Evolutionary conservation across 2,888 invertebrate species (phyloP), one percentile per base, ranked within the genome.

Genomic region (Bombylius discolor): DNA sequence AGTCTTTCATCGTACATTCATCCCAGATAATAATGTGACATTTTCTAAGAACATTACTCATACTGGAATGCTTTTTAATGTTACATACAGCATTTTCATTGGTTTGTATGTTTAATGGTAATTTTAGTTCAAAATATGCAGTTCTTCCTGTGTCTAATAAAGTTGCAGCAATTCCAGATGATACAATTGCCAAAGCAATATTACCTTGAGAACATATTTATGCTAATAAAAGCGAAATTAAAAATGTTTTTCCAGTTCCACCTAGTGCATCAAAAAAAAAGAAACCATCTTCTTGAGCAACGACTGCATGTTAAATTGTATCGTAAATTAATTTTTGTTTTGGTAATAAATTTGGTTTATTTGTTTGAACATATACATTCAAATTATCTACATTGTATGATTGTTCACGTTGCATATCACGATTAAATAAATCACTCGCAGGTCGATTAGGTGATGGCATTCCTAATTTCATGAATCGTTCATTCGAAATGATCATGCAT

Each of bases 101-200:
- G 1, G 1, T 32, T 54, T 65, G 62, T 58, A 66, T 58, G 56
- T 67, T 63, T 47, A 66, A 62, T 13, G 65, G 63, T 50, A 63
- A 59, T 59, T 64, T 63, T 45, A 64, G 55, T 52, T 61, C 63
- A 50, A 68, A 68, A 67, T 67, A 66, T 59, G 68, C 68, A 49
- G 66, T 67, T 53, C 61, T 62, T 7, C 67, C 59, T 11, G n/a
- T n/a, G n/a, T n/a, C n/a, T n/a, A n/a, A n/a, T n/a, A n/a, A n/a
- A n/a, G n/a, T n/a, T n/a, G 61, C 60, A 13, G 61, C 61, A 45
- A 62, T 60, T 34, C 53, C 55, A 14, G 55, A 58, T 46, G 57
- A 58, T 55, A 54, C 56, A 9, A 59, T 1, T 33, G 56, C 56
- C 23, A 60, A 32, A 45, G 58, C 53, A 46, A 60, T 60, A 33